phyloP scores from a whole-genome alignment of 2,888 invertebrate species.

The Ormia ochracea region DNA sequence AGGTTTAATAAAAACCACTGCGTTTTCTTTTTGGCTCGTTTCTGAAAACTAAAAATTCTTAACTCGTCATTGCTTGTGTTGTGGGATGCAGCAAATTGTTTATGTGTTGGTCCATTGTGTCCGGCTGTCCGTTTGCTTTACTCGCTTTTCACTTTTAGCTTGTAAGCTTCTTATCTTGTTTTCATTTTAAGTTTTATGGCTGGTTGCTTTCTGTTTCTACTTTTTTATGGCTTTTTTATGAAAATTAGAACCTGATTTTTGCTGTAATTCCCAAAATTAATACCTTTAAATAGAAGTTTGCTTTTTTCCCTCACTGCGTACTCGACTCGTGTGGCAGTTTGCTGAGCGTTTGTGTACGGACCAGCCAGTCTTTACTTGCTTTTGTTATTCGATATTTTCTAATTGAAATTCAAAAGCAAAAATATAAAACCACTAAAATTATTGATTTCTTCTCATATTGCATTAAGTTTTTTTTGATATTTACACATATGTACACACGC shows the following conservation, averaged over 20 bases:
- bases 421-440: too few species aligned
- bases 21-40: neutral
- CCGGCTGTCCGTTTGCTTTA: neutral
- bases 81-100: neutral
- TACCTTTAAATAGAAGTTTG: neutral
- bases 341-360: too few species aligned
- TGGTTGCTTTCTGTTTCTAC: neutral
- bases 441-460: neutral
- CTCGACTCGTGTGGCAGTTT: neutral
- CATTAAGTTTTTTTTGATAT: neutral
- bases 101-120: neutral
- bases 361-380: neutral
- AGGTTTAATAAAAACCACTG: neutral
- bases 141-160: neutral
- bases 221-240: slow-evolving; percentile 66
- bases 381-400: slow-evolving; percentile 13
- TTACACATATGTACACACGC: too few species aligned
- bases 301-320: too few species aligned
- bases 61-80: neutral
- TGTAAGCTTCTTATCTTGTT: too few species aligned
- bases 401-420: slow-evolving; percentile 4
- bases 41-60: slow-evolving; percentile 9
- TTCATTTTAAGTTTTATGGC: neutral
- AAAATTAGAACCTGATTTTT: slow-evolving; percentile 68
- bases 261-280: slow-evolving; percentile 36